Base-by-base conservation (phyloP, 2,113 vertebrate genomes). In the Mustela lutreola region DNA sequence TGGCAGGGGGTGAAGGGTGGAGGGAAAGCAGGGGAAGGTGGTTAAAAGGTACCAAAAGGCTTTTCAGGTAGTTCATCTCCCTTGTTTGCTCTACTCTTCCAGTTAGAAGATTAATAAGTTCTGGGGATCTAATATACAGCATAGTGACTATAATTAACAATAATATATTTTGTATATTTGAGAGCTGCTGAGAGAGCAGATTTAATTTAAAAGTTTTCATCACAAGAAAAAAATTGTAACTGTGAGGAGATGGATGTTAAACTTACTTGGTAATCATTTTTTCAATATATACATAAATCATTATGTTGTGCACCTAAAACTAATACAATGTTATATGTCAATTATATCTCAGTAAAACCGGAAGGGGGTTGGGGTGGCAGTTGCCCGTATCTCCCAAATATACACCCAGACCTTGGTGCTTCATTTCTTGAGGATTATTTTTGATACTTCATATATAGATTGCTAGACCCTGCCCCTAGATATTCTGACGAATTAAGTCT, bases 341-440 rank as follows among this genome's bases (percentile, higher is more conserved):
- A 14, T 81, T 50, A 71, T 36, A 39, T 79, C 33, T 79, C 60
- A 91, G 3, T 28, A 80, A 81, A 92, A 73, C 10, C 9, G 11
- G 50, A 18, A 56, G 53, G 7, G 56, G 8, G 24, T 7, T 5
- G 71, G 36, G 26, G 33, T 2, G 11, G 62, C 24, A 16, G 42
- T 33, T 42, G 14, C 56, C 28, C 65, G 0, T 78, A 91, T 12
- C 28, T 87, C 31, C 22, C 53, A 90, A 76, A 80, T 90, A 73
- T 22, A 33, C 58, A 75, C 24, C 22, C 10, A 73, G 76, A 94
- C 36, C 33, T 24, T 22, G 48, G 33, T 48, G 39, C 5, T n/a
- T 81, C 53, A 26, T 63, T 53, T 56, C 33, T 81, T 96, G 83
- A 95, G 31, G 26, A 78, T 95, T 93, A 39, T 83, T 88, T 93